Base-by-base conservation (phyloP, 1,140 invertebrate genomes). In the Drosophila pectinifera region DNA sequence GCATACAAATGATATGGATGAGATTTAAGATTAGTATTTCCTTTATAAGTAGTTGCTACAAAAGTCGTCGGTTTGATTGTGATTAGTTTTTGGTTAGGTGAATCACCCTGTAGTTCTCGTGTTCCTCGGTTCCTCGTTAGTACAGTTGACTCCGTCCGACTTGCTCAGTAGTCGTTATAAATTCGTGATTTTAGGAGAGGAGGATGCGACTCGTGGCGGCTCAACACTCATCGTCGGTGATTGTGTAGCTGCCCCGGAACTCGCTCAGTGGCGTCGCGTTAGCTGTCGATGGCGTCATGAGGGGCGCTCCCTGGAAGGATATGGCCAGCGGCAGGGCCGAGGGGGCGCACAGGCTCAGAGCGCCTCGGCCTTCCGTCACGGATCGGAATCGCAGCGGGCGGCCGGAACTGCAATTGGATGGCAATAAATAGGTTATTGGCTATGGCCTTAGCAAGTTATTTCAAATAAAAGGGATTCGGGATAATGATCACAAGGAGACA, bases 261-360 rank as follows among this genome's bases (percentile, higher is more conserved):
- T 92, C 91, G 70, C 89, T 92, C 48, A 92, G 58, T 39, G 90
- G 85, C 64, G 90, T 92, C 26, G 79, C 89, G 78, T 90, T 91
- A 20, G 74, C 61, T 14, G 91, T 91, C 39, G 90, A 90, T 41
- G 94, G 93, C 39, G 94, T 94, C 65, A 95, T 90, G 28, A 95
- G 81, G 7, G 94, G 94, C 8, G 94, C 94, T 11, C 93, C 94
- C 79, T 95, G 94, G 51, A 95, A 92, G 78, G 94, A 95, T 43
- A 95, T 94, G 58, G 95, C 94, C 73, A 95, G 73, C 6, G 95
- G 95, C 10, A 95, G 90, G 3, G 94, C 93, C 13, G 94, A 94
- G 13, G 94, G 94, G 4, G 93, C 94, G 76, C 94, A 94, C 22
- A 95, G 79, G 73, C 93, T 93, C 39, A 94, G 91, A 14, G 94